Evolutionary conservation across 2,888 invertebrate genomes (phyloP), one percentile per base, ranked within the genome.

Genomic region (Eilema caniola): DNA sequence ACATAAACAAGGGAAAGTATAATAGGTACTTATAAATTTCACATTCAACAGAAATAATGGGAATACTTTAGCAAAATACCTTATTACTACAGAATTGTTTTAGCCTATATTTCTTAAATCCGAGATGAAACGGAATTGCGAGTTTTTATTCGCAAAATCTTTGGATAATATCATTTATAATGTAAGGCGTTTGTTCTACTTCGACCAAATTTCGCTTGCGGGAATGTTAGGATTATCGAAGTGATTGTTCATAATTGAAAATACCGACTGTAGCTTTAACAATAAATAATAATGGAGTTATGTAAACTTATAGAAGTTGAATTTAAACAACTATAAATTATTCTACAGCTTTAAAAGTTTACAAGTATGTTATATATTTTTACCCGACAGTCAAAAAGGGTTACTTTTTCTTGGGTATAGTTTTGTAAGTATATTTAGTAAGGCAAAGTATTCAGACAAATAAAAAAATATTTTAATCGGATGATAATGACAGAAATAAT

Each of bases 41-140:
- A 77, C 71, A 71, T 75, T 72, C 77, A 79, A 81, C 71, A 72
- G 53, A 72, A 77, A 75, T 78, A 73, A 77, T 75, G 65, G 25
- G 74, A 80, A 80, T 77, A 69, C 72, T 79, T 82, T 70, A 62
- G 65, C 64, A 73, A 79, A 79, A 76, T 70, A 74, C 69, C 62
- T 72, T 75, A 77, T 72, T 75, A 77, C 66, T 67, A 63, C 70
- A 71, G 73, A 76, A 77, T 79, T 72, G 77, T 75, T 79, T 31
- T 41, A 62, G 62, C 59, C 70, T 53, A 61, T 71, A 71, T 76
- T 77, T 70, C 63, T 31, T 60, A 59, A 59, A 63, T 61, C 60
- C 33, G 37, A 37, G 62, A 63, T 61, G 62, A 70, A 66, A 76
- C 64, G 41, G 66, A 71, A 76, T 71, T 72, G 66, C 28, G 65